A percentile compares a stretch with the other conserved stretches of the same genome.
Evolutionary conservation across 2,113 vertebrate species (phyloP).

Genomic region (Chaenogobius annularis): DNA sequence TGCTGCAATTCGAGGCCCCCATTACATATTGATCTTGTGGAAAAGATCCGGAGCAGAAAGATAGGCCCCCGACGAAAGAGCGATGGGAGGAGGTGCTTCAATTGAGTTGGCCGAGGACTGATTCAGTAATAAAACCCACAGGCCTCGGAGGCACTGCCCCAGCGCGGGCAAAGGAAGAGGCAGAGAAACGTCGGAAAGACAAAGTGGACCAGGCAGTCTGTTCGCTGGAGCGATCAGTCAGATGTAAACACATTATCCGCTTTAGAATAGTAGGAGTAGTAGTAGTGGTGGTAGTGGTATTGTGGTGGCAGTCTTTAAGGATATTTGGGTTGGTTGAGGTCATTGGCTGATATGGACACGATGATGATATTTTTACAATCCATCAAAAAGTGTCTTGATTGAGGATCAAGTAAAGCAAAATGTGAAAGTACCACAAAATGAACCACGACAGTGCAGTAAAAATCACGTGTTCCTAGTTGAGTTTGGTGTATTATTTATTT

Average conservation of each 20-base stretch:
- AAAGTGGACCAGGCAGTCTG: constrained; percentile 14
- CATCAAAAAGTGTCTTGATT: too few species aligned
- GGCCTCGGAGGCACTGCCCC: constrained; percentile 45
- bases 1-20: constrained; percentile 22
- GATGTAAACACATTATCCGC: not conserved
- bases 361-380: too few species aligned
- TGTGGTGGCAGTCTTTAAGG: too few species aligned
- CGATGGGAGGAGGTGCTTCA: constrained; percentile 24
- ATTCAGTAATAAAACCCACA: constrained; percentile 58
- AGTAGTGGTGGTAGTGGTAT: not conserved
- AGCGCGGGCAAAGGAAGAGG: constrained; percentile 16
- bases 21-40: constrained; percentile 22
- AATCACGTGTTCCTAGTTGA: too few species aligned
- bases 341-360: too few species aligned
- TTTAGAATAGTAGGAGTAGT: not conserved
- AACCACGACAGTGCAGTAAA: too few species aligned
- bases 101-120: constrained; percentile 41
- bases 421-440: too few species aligned
- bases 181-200: constrained; percentile 10
- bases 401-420: too few species aligned
- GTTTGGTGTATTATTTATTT: too few species aligned
- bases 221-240: not conserved
- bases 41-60: constrained; percentile 5
- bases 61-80: not conserved
- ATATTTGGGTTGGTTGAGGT: too few species aligned